These are phyloP conservation scores for Nesoenas mayeri DNA, from an alignment of 2,113 vertebrate species.

Conservation along the genomic window DNA sequence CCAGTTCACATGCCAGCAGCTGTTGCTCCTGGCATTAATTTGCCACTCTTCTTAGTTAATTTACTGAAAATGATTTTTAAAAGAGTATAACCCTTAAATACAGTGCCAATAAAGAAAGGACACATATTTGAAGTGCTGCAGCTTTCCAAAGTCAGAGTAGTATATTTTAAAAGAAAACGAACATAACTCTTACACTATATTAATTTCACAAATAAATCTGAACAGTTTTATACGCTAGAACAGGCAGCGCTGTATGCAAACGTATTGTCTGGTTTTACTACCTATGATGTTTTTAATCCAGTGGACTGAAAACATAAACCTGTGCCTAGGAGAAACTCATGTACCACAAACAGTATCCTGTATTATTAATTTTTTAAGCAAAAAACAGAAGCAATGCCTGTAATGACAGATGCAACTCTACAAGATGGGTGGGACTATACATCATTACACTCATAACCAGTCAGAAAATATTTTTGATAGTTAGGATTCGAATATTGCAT, in stretches of 20 bases:
- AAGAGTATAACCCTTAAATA: neutral
- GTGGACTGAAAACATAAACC: neutral
- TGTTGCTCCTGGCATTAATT: neutral
- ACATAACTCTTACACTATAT: neutral
- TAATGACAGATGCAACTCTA: neutral
- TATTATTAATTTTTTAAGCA: neutral
- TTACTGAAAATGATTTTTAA: neutral
- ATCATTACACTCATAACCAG: neutral
- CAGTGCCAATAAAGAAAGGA: neutral
- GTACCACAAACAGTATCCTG: neutral
- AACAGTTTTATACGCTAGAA: neutral
- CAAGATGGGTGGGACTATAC: neutral
- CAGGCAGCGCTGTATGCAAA: accelerated
- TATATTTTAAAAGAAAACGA: neutral
- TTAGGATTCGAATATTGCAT: neutral
- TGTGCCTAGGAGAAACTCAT: neutral
- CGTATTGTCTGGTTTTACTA: neutral
- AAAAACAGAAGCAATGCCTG: neutral
- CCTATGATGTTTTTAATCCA: neutral
- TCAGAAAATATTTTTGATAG: neutral
- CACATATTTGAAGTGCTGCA: neutral
- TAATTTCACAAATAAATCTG: neutral
- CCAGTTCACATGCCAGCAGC: neutral
- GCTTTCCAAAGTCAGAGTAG: neutral
- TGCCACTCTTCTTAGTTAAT: neutral